Conservation (phyloP, 2,113 vertebrate genomes). For the Holacanthus passer region DNA sequence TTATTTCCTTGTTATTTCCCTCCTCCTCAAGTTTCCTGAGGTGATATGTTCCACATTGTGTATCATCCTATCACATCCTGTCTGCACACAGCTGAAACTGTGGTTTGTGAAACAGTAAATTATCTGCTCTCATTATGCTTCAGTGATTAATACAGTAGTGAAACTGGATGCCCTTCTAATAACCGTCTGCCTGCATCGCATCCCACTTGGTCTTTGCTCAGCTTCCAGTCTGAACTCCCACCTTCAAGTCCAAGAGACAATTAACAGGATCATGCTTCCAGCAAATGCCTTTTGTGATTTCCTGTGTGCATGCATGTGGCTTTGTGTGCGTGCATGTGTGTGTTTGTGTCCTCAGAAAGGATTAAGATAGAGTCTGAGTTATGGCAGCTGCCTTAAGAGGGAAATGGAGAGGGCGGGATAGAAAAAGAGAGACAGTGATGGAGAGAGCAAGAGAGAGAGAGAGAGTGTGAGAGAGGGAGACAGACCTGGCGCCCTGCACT, state of each 20-base stretch:
- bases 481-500: conserved; percentile 66
- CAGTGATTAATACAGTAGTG: conserved; percentile 25
- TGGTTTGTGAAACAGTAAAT: not conserved
- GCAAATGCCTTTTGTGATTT: conserved; percentile 50
- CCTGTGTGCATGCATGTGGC: not conserved
- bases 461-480: conserved; percentile 47
- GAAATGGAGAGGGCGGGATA: conserved; percentile 53
- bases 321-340: not conserved
- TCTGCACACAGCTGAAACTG: not conserved
- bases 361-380: conserved; percentile 75
- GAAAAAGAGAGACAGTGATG: conserved; percentile 49
- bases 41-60: not conserved
- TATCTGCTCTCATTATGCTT: not conserved
- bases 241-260: conserved; percentile 37
- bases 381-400: conserved; percentile 64
- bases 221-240: conserved; percentile 39
- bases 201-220: conserved; percentile 34
- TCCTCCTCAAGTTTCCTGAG: not conserved
- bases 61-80: not conserved
- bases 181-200: conserved; percentile 30
- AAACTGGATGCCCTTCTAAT: conserved; percentile 35
- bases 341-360: conserved; percentile 51
- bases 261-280: conserved; percentile 41
- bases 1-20: not conserved
- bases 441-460: conserved; percentile 20